Evolutionary conservation across 2,888 invertebrate species (phyloP).

Genomic region (Marronus borbonicus): DNA sequence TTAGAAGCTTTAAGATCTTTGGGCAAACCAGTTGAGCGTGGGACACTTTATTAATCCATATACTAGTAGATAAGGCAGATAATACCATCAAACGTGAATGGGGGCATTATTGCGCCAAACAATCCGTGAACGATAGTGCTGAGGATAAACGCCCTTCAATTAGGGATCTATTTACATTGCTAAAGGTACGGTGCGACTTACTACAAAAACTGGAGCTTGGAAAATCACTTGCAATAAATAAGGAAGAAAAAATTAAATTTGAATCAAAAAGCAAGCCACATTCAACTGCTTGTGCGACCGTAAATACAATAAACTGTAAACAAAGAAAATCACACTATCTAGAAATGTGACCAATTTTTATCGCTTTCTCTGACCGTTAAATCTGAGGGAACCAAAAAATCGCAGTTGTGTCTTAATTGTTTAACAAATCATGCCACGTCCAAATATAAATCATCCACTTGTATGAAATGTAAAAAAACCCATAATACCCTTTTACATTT

Average conservation of each 20-base stretch:
- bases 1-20: neutral
- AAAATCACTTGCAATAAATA: neutral
- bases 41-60: neutral
- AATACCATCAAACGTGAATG: neutral
- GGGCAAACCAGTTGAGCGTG: neutral
- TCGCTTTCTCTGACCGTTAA: neutral
- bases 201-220: neutral
- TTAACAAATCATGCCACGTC: neutral
- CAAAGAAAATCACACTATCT: constrained; percentile 4
- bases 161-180: neutral
- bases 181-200: neutral
- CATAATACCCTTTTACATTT: neutral
- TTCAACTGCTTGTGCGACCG: neutral
- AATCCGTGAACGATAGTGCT: neutral
- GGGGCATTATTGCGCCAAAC: neutral
- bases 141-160: neutral
- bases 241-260: neutral
- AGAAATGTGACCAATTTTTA: neutral
- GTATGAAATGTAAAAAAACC: neutral
- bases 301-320: neutral
- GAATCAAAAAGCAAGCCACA: neutral
- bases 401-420: neutral
- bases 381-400: neutral
- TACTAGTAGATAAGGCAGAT: neutral
- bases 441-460: neutral